These are phyloP conservation scores for Gopherus flavomarginatus DNA, from an alignment of 2,113 vertebrate species.

Conservation along the genomic window DNA sequence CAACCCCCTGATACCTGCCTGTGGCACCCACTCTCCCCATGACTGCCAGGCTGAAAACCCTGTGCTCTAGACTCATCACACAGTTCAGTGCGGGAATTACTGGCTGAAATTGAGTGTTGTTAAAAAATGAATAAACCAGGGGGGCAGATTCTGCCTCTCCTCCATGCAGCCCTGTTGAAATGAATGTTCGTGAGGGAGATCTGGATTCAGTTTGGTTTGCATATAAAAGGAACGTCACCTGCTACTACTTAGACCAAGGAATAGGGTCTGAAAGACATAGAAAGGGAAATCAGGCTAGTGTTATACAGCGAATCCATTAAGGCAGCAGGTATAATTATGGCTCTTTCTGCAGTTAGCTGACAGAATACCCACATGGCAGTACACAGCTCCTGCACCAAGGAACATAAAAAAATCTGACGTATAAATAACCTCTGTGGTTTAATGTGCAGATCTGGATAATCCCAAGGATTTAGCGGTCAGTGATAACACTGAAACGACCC, in stretches of 20 bases:
- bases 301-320: background rate
- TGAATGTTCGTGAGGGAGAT: background rate
- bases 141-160: background rate
- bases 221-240: background rate
- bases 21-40: background rate
- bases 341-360: background rate
- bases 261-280: fast-evolving
- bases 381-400: background rate
- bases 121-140: background rate
- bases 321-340: fast-evolving
- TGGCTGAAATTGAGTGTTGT: background rate
- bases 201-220: background rate
- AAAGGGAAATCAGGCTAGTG: background rate
- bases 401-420: background rate
- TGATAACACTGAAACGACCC: conserved; percentile 84
- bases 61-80: background rate
- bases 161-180: background rate
- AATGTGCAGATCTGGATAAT: conserved; percentile 86
- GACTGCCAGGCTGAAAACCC: background rate
- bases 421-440: background rate
- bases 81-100: background rate
- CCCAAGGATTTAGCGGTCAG: conserved; percentile 89
- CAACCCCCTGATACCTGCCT: background rate
- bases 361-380: background rate
- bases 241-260: background rate